phyloP scores from a whole-genome alignment of 2,888 invertebrate genomes.

The Apeira syringaria region DNA sequence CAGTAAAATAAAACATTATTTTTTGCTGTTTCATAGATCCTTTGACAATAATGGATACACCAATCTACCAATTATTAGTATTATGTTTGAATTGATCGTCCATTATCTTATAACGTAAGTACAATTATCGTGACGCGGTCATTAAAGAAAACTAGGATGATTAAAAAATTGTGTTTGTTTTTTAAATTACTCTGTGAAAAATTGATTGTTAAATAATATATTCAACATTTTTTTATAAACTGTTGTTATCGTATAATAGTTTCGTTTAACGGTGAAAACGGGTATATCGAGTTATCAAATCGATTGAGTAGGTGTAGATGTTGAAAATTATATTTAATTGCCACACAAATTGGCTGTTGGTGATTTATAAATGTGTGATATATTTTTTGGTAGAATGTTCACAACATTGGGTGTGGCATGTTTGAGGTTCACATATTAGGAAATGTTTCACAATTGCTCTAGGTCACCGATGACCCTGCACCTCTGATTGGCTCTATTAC shows the following conservation, averaged over 20 bases:
- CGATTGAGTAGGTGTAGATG: conserved; percentile 33
- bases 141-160: conserved; percentile 31
- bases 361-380: conserved; percentile 23
- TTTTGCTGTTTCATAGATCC: no score
- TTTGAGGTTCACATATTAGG: conserved; percentile 35
- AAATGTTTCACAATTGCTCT: conserved; percentile 45
- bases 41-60: no score
- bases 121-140: conserved; percentile 27
- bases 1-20: no score
- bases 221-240: conserved; percentile 23
- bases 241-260: conserved; percentile 13
- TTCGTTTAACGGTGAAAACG: conserved; percentile 35
- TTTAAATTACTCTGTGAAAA: conserved; percentile 23
- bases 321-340: conserved; percentile 25
- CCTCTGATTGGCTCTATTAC: conserved; percentile 42
- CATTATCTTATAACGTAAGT: conserved; percentile 28
- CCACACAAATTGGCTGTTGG: conserved; percentile 17
- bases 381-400: conserved; percentile 21
- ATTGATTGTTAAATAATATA: conserved; percentile 23
- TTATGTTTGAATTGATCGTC: conserved; percentile 29
- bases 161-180: conserved; percentile 30
- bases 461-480: conserved; percentile 47
- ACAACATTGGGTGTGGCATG: conserved; percentile 19
- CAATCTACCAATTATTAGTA: no score
- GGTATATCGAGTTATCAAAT: conserved; percentile 34